Conservation (phyloP, 2,797 vertebrate species). For the Cetoscarus ocellatus region DNA sequence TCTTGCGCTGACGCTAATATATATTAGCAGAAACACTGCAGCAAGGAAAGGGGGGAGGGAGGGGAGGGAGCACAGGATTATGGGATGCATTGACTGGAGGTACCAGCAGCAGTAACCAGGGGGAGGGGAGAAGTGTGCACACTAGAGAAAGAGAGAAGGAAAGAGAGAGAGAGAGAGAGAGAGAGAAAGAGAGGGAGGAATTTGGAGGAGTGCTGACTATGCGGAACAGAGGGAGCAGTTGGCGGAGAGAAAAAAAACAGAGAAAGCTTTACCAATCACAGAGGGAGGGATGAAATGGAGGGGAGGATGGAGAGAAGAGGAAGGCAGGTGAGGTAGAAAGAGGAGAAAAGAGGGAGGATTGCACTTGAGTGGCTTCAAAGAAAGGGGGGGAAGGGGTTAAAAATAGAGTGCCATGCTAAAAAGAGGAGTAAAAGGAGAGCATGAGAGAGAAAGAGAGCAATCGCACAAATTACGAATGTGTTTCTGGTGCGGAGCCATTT, state of each 20-base stretch:
- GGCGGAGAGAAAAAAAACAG: slow-evolving; percentile 64
- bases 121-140: slow-evolving; percentile 46
- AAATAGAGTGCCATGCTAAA: slow-evolving; percentile 28
- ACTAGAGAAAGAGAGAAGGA: slow-evolving; percentile 26
- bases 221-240: slow-evolving; percentile 75
- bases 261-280: slow-evolving; percentile 71
- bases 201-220: slow-evolving; percentile 81
- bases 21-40: slow-evolving; percentile 86
- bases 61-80: slow-evolving; percentile 74
- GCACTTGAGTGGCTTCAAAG: slow-evolving; percentile 45
- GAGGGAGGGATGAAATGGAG: slow-evolving; percentile 28
- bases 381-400: too few species aligned
- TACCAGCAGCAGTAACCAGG: slow-evolving; percentile 73
- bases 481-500: slow-evolving; percentile 60
- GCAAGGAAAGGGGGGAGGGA: slow-evolving; percentile 73
- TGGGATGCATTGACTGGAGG: slow-evolving; percentile 80
- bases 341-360: slow-evolving; percentile 13
- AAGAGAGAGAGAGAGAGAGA: slow-evolving; percentile 24
- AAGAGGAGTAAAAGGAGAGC: slow-evolving; percentile 18
- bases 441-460: slow-evolving; percentile 3
- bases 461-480: slow-evolving; percentile 53
- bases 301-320: background rate
- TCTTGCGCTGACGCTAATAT: slow-evolving; percentile 80
- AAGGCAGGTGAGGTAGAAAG: background rate
- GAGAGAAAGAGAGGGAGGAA: slow-evolving; percentile 49